Base-by-base conservation (phyloP, 2,888 invertebrate genomes). In the Macrosiphum euphorbiae region DNA sequence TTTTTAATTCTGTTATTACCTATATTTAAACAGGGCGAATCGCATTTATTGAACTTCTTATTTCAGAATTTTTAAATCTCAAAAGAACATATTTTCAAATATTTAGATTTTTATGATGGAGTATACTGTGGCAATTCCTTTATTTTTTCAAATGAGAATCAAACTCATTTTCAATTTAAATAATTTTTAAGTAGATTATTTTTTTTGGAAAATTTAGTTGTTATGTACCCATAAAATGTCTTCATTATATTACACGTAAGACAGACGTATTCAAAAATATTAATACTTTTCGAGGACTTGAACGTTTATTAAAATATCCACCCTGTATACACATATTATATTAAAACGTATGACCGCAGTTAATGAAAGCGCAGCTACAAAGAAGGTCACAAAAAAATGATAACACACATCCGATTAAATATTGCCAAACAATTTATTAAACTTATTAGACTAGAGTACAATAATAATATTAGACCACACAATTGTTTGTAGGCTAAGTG, bases 401-500 rank as follows among this genome's bases (percentile, higher is more conserved):
- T 20, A 24, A 78, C 78, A 78, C 78, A 35, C 0, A 35, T 20
- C 20, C 28, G 13, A 41, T 88, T 89, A 67, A 50, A 90, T 90
- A 90, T 92, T 88, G 92, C 67, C 92, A 92, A 92, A 92, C 88
- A 88, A 78, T 92, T 78, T 92, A 92, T 92, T 92, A 78, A 55
- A 88, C 55, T 78, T 92, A 84, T 61, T 61, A 87, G 87, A 92
- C 92, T 92, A 92, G n/a, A 87, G 20, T 78, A 78, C 78, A 78
- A 78, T 78, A 78, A 78, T 78, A 2, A 88, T 88, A 78, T 88
- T 92, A 88, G 78, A 78, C 92, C 41, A n/a, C 41, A 92, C 67
- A 92, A 67, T 61, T 61, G 13, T 16, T 61, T 91, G 58, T 91
- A 88, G 78, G 35, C 92, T 92, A 92, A 92, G 16, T 88, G 88